Evolutionary conservation across 1,140 invertebrate species (phyloP), one percentile per base, ranked within the genome.

Genomic region (Drosophila nigrodunni): DNA sequence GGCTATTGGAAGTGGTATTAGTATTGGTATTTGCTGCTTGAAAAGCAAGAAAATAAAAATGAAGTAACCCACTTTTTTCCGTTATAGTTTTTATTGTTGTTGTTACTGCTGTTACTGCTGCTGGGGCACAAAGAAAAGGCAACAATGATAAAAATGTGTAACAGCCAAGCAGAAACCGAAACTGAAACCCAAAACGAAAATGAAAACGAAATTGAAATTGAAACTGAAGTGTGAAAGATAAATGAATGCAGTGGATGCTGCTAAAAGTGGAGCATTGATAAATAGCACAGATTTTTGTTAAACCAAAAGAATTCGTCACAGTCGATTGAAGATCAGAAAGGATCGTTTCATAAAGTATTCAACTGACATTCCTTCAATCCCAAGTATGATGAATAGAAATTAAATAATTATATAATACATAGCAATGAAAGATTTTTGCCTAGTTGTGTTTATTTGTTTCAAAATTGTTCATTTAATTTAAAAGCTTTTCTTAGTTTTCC

Each of bases 61-160:
- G 83, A 87, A 87, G 82, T 87, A 87, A 87, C 82, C 82, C 83
- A 88, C 82, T 87, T 87, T 87, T 85, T 83, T 88, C 66, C 83
- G 82, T 80, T 83, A 87, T 74, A 86, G 52, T 68, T 88, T 80
- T 73, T 80, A 75, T 78, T 81, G 57, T 52, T 55, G 64, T 67
- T 74, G 67, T 57, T 69, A 66, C 75, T 61, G 60, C 58, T 65
- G 35, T 52, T 66, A 47, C 76, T 69, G 54, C 64, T 50, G n/a
- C 11, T 50, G 71, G 6, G 30, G 71, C 59, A 75, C 49, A 71
- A 49, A 44, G 64, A 75, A 67, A 76, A 83, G 37, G 52, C 77
- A 77, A 73, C 66, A 70, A 58, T 64, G 71, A 75, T 75, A 65
- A 62, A 62, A 71, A 78, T 61, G 49, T 66, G 60, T 50, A 74